phyloP scores from a whole-genome alignment of 2,888 invertebrate species.

The Lydus trimaculatus region DNA sequence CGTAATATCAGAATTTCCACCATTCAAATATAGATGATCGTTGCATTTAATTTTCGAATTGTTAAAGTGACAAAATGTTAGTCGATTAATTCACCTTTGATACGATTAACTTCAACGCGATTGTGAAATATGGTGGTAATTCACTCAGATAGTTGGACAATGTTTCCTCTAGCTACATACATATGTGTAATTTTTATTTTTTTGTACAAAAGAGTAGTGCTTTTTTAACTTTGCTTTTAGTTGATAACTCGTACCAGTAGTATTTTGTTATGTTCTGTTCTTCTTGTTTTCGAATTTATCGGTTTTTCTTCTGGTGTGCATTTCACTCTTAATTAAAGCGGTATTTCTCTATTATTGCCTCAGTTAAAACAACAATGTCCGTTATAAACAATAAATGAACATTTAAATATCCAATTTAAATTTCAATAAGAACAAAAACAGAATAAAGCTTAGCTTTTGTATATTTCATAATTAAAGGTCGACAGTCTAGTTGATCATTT shows the following conservation, averaged over 20 bases:
- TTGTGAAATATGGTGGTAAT: conserved; percentile 23
- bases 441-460: background rate
- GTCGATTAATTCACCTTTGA: background rate
- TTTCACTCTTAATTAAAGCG: conserved; percentile 39
- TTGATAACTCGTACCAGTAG: background rate
- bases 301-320: background rate
- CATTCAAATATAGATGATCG: background rate
- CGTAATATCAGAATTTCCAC: background rate
- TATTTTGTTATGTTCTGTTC: background rate
- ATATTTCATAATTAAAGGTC: background rate
- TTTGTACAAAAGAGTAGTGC: too few relatives aligned
- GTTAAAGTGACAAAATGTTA: background rate
- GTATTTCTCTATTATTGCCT: conserved; percentile 38
- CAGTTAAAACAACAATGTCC: conserved; percentile 37
- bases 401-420: background rate
- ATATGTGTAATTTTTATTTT: background rate
- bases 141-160: conserved; percentile 29
- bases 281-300: background rate
- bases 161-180: conserved; percentile 1
- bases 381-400: conserved; percentile 31
- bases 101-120: conserved; percentile 1
- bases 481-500: too few relatives aligned
- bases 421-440: background rate
- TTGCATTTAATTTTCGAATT: background rate
- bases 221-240: background rate